Base-by-base conservation (phyloP, 35 echinoderm and acorn worm species). In the Nesometra sesokonis region DNA sequence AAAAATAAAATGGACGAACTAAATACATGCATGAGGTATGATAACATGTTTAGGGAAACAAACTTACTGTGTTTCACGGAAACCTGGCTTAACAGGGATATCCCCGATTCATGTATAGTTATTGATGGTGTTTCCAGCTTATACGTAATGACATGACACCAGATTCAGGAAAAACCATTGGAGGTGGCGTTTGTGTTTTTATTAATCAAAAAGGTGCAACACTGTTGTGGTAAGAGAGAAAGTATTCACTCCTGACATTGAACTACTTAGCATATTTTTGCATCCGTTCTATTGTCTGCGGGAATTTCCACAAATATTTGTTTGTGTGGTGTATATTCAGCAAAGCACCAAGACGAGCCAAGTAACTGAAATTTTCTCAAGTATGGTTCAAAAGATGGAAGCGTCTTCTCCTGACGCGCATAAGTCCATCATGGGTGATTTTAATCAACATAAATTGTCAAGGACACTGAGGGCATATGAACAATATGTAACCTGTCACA, bases 231-330 rank as follows among this genome's bases (percentile, higher is more conserved):
- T 91, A 5, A 91, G 86, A 84, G 57, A 84, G 17, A 34, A 36
- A 35, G 33, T 83, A 77, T 88, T 85, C 46, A 80, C 80, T 29
- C 85, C 85, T 32, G 90, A 91, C 78, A 84, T 91, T 39, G 90
- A 91, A 34, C 85, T 84, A 17, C 35, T 91, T 15, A 84, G 85
- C 34, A 85, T 91, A 15, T 78, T 43, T 3, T 79, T 88, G 11
- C 47, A 85, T 4, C 86, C 85, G 37, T 91, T 83, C 46, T 91
- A 87, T 52, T 79, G 87, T 21, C 85, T 79, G 34, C 11, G 81
- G 36, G 86, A 87, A 80, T 83, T 91, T 35, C 79, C 85, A 11
- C 90, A 87, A 82, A 77, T 91, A 19, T 91, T 91, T 79, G 47
- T 85, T 43, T 43, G 39, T 43, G 39, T 43, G 5, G 39, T 43